A percentile compares a stretch with the other conserved stretches of the same genome.
These are phyloP conservation scores for Macrotus californicus DNA, from an alignment of 2,113 vertebrate genomes.

Conservation along the genomic window DNA sequence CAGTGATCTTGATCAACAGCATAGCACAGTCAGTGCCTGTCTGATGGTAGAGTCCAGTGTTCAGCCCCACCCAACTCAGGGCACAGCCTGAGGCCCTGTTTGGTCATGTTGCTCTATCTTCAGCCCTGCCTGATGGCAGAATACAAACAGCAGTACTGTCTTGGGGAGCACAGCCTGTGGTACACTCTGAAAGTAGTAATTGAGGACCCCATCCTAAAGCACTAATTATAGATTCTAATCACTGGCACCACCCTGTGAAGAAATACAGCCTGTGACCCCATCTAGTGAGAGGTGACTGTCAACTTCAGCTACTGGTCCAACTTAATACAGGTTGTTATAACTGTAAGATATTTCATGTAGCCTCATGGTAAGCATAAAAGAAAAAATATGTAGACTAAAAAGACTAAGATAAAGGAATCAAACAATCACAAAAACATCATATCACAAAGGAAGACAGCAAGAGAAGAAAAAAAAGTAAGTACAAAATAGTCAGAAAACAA, in stretches of 20 bases:
- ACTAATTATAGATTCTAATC: not conserved
- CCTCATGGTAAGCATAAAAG: not conserved
- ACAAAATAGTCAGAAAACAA: not conserved
- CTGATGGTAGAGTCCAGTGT: not conserved
- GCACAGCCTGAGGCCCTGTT: not conserved
- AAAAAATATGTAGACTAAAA: not conserved
- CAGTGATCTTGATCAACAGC: not conserved
- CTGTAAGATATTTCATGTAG: not conserved
- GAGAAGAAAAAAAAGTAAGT: not conserved
- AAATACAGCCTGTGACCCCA: not conserved
- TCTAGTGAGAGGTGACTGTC: not conserved
- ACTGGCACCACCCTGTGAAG: accelerated
- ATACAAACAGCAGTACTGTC: not conserved
- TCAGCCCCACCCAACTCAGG: not conserved
- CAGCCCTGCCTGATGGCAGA: not conserved
- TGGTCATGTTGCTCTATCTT: not conserved
- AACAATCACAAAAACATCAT: not conserved
- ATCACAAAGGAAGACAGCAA: not conserved
- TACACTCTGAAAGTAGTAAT: not conserved
- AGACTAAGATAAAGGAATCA: not conserved
- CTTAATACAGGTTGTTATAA: not conserved
- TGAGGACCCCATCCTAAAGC: not conserved
- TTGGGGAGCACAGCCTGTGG: not conserved
- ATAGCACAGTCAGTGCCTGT: not conserved
- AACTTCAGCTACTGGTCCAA: not conserved